Evolutionary conservation across 2,888 invertebrate species (phyloP).

Genomic region (Trachelus tabidus): DNA sequence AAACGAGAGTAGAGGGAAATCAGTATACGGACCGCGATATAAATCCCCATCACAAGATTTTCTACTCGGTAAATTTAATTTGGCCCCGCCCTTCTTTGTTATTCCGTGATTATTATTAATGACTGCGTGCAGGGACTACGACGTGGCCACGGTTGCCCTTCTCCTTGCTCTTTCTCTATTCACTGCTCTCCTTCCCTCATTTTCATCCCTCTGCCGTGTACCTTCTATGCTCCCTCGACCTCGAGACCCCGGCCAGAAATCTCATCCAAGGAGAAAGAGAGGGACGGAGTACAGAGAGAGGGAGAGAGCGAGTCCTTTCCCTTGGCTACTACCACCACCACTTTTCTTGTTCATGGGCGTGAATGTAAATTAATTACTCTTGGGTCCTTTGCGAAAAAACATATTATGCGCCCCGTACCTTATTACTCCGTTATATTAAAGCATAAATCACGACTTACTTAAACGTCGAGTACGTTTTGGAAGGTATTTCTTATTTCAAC

Average conservation of each 20-base stretch:
- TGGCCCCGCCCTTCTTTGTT: slow-evolving; percentile 36
- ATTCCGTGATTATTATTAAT: slow-evolving; percentile 40
- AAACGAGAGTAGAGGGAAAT: slow-evolving; percentile 19
- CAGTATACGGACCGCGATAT: slow-evolving; percentile 21
- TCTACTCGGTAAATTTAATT: slow-evolving; percentile 39
- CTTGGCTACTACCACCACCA: slow-evolving; percentile 19
- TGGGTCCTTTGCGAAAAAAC: slow-evolving; percentile 53
- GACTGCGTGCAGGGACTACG: slow-evolving; percentile 31
- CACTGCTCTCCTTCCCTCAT: slow-evolving; percentile 33
- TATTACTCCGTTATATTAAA: slow-evolving; percentile 61
- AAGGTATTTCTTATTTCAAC: not conserved
- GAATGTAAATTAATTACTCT: slow-evolving; percentile 64
- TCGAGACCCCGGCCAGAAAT: slow-evolving; percentile 2
- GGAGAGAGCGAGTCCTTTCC: slow-evolving; percentile 23
- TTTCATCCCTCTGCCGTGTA: slow-evolving; percentile 15
- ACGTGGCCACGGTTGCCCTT: slow-evolving; percentile 9
- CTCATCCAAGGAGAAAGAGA: not conserved
- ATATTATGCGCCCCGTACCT: slow-evolving; percentile 53
- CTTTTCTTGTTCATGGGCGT: slow-evolving; percentile 49
- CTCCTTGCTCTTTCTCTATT: slow-evolving; percentile 16
- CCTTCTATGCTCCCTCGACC: slow-evolving; percentile 2
- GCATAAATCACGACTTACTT: slow-evolving; percentile 63
- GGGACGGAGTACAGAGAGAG: no score
- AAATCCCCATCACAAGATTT: slow-evolving; percentile 37
- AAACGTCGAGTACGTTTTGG: slow-evolving; percentile 42